Evolutionary conservation across 2,888 invertebrate genomes (phyloP), one percentile per base, ranked within the genome.

Genomic region (Hirtodrosophila cameraria): DNA sequence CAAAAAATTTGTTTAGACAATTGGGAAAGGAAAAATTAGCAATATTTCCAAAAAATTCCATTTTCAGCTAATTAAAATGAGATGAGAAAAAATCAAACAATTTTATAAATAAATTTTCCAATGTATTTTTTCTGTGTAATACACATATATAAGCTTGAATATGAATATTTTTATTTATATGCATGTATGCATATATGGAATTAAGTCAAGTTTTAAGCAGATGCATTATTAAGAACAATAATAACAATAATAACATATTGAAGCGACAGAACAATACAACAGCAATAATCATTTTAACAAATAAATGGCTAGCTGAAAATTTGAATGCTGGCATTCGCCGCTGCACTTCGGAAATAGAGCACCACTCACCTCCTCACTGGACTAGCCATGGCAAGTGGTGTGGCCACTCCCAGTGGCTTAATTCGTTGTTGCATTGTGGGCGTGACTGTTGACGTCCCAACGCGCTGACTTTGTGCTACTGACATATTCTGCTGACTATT

Each of bases 351-450:
- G 13, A 18, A 2, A n/a, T 23, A 15, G 15, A 11, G 2, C 18
- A 20, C 23, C 41, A 88, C 91, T 91, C 93, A 96, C 96, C 96
- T 96, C 92, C 96, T 92, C 81, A 96, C 95, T 61, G 96, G 96
- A 92, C 96, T 96, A 92, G 94, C 95, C 92, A 96, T 93, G 6
- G 96, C 96, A 53, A 97, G 93, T 30, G 97, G 97, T 68, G 97
- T 97, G 59, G 97, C 96, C 76, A 97, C 96, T 46, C 97, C 97
- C 58, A 97, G 93, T 61, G 96, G 96, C 91, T 97, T 96, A 88
- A 97, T 96, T 88, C 97, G 93, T 91, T 97, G 97, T 91, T 96
- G 96, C 95, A 96, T 96, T 45, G 96, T 97, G 54, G 96, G 96
- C 86, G 96, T 96, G 52, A 91, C 90, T 53, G 85, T 93, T 89